These are phyloP conservation scores for Spatula versicolor DNA, from an alignment of 2,797 vertebrate genomes.

Conservation along the genomic window DNA sequence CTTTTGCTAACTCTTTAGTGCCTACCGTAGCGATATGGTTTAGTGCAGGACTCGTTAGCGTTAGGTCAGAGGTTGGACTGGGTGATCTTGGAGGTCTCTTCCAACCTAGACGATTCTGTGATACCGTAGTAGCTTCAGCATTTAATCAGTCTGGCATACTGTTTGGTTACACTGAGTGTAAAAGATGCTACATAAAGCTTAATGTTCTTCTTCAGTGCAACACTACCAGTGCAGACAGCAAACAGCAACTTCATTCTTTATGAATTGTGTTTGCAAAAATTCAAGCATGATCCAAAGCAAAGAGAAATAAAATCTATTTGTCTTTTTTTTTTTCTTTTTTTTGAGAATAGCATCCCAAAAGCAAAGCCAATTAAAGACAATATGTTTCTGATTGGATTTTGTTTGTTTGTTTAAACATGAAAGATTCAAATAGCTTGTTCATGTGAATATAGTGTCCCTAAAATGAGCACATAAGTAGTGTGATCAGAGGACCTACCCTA, in stretches of 20 bases:
- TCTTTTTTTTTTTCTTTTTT: not conserved
- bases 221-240: not conserved
- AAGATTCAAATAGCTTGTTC: not conserved
- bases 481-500: not conserved
- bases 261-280: slow-evolving; percentile 19
- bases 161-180: not conserved
- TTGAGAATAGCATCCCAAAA: not conserved
- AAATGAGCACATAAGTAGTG: not conserved
- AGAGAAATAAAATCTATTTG: not conserved
- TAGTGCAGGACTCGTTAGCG: too few species aligned
- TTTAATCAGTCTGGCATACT: not conserved
- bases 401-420: not conserved
- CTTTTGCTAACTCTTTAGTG: not conserved
- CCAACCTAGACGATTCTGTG: too few species aligned
- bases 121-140: not conserved
- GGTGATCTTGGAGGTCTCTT: too few species aligned
- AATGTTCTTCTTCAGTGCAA: not conserved
- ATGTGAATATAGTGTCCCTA: not conserved
- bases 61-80: too few species aligned
- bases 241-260: slow-evolving; percentile 28
- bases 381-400: not conserved
- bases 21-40: not conserved
- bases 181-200: not conserved
- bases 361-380: not conserved
- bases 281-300: not conserved